Evolutionary conservation across 2,113 vertebrate species (phyloP).

Genomic region (Scopus umbretta): DNA sequence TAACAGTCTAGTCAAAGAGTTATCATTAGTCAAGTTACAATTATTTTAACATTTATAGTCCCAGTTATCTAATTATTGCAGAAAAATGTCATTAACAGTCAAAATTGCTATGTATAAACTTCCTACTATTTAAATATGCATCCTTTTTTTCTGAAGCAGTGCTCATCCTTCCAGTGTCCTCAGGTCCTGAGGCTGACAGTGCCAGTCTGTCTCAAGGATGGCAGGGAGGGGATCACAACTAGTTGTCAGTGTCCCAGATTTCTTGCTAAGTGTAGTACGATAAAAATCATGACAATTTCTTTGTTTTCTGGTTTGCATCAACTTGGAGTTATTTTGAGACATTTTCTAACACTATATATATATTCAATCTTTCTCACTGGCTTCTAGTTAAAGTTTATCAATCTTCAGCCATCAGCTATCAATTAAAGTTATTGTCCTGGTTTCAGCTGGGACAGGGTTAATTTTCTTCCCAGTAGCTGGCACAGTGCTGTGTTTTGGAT

Average conservation of each 20-base stretch:
- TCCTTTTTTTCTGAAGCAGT: not conserved
- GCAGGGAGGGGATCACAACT: not conserved
- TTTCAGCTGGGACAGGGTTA: no score
- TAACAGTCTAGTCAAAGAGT: not conserved
- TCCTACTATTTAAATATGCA: not conserved
- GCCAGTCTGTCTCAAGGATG: not conserved
- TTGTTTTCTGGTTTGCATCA: not conserved
- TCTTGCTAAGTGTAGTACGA: not conserved
- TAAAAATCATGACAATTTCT: not conserved
- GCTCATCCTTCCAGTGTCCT: not conserved
- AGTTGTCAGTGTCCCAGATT: not conserved
- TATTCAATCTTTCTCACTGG: not conserved
- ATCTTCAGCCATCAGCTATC: not conserved
- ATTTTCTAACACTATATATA: not conserved
- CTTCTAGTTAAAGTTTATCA: not conserved
- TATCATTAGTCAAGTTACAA: not conserved
- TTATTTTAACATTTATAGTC: not conserved
- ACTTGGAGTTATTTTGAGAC: not conserved
- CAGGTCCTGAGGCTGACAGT: not conserved
- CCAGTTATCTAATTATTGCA: not conserved
- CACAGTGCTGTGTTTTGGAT: no score
- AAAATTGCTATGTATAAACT: not conserved
- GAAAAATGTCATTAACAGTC: not conserved
- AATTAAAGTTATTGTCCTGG: not conserved
- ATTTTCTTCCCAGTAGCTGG: no score